Base-by-base conservation (phyloP, 1,140 invertebrate genomes). In the Galleria mellonella region DNA sequence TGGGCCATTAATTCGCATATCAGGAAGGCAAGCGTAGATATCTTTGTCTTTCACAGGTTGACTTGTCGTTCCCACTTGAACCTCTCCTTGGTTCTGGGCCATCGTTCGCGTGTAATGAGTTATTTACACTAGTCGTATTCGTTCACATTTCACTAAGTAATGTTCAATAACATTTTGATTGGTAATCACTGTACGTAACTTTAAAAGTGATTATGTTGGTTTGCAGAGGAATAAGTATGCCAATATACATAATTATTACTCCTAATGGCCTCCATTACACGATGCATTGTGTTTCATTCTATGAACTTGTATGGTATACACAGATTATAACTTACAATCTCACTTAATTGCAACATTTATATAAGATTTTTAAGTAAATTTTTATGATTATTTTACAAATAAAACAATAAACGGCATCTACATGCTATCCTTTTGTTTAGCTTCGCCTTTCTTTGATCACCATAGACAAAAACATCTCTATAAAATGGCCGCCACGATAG, bases 21-120 rank as follows among this genome's bases (percentile, higher is more conserved):
- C 91, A 59, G 92, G 91, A 69, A 92, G 89, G 78, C 91, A 94
- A 62, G 95, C 94, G 63, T 87, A 87, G 50, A 87, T 85, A 67
- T 87, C 86, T 42, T 86, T 86, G 47, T 85, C 81, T 58, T 86
- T 86, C 29, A 84, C 77, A 46, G 81, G 79, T 76, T 83, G 82
- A 58, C 73, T 84, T 62, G 68, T 74, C 67, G 81, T 78, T 40
- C 65, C 69, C 62, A 79, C 81, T 82, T 82, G 82, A 73, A 84
- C 75, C 71, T 86, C 85, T 67, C 81, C 83, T 67, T 86, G 83
- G 67, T 86, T 87, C 59, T 84, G 82, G 60, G 83, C 81, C 85
- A 85, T 83, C 65, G 57, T 81, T 65, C 51, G 52, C 37, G 44
- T 43, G 43, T 41, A 67, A 62, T 66, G 47, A 50, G 57, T 55